Percentiles rank a stretch among this genome's conserved stretches.
Conservation (phyloP, 2,797 vertebrate genomes). For the Pseudomugil gertrudae region DNA sequence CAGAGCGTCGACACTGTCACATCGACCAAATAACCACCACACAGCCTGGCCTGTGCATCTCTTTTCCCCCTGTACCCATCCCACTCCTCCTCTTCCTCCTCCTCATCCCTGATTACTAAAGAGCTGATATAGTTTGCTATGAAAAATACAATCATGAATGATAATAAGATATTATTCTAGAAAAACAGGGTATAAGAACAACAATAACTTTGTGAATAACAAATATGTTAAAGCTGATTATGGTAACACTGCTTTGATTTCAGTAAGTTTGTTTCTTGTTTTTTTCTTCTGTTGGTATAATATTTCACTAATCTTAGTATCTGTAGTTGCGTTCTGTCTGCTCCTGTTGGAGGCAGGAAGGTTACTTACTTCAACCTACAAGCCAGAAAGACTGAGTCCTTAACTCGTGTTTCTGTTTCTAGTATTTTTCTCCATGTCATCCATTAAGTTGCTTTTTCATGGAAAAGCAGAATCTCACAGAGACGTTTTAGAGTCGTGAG, state of each 20-base stretch:
- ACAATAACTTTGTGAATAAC: slow-evolving; percentile 82
- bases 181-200: slow-evolving; percentile 85
- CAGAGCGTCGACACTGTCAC: slow-evolving; percentile 57
- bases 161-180: slow-evolving; percentile 78
- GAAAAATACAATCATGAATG: slow-evolving; percentile 83
- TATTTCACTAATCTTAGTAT: slow-evolving; percentile 69
- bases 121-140: slow-evolving; percentile 71
- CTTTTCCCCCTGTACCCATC: slow-evolving; percentile 30
- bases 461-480: slow-evolving; percentile 54
- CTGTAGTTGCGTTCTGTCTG: slow-evolving; percentile 59
- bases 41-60: slow-evolving; percentile 22
- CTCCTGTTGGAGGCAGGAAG: slow-evolving; percentile 54
- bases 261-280: slow-evolving; percentile 63
- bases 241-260: slow-evolving; percentile 70
- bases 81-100: slow-evolving; percentile 31
- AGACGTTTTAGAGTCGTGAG: slow-evolving; percentile 47
- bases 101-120: slow-evolving; percentile 65
- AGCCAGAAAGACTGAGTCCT: slow-evolving; percentile 71
- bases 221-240: slow-evolving; percentile 73
- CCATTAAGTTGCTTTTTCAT: slow-evolving; percentile 60
- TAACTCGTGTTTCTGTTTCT: slow-evolving; percentile 51
- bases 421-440: slow-evolving; percentile 62
- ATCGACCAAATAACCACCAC: slow-evolving; percentile 32
- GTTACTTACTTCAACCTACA: slow-evolving; percentile 60
- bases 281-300: slow-evolving; percentile 64